Base-by-base conservation (phyloP, 1,140 invertebrate species). In the Cydia splendana region DNA sequence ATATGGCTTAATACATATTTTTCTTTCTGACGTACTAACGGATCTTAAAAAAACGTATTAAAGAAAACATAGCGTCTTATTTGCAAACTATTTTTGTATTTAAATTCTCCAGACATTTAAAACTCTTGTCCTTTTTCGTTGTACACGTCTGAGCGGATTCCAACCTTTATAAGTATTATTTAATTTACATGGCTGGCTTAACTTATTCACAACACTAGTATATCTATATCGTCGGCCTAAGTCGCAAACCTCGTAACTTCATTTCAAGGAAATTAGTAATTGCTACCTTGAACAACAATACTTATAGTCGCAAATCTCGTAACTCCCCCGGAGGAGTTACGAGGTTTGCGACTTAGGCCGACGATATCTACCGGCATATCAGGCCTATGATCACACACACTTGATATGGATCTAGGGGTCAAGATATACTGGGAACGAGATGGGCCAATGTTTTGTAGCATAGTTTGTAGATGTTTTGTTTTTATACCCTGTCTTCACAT, bases 401-500 rank as follows among this genome's bases (percentile, higher is more conserved):
- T 62, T 4, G 18, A 9, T 20, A 24, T 24, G 57, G 20, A 62
- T 24, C 18, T 24, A 62, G 20, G 57, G 57, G 10, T 62, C 18
- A 62, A 62, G 20, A 9, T 24, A 62, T 24, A 24, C 57, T 24
- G 20, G 57, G 6, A n/a, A 57, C 6, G 53, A 7, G n/a, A 57
- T 20, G 57, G 15, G 7, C 48, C 15, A 18, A 53, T 62, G 57
- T 62, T 24, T 53, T 53, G 15, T 34, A 34, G 10, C 13, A 2
- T 48, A 48, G 45, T 62, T 24, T 4, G 18, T 62, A 53, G 51
- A 18, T 12, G 53, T 62, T 62, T 62, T 62, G 7, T 12, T 62
- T 62, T 62, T 62, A 20, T n/a, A n/a, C 9, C 57, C 57, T 62
- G 57, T 62, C 57, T 62, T 24, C 57, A 62, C 57, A 62, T 62